phyloP scores from a whole-genome alignment of 2,113 vertebrate genomes.

The Hyperoodon ampullatus region DNA sequence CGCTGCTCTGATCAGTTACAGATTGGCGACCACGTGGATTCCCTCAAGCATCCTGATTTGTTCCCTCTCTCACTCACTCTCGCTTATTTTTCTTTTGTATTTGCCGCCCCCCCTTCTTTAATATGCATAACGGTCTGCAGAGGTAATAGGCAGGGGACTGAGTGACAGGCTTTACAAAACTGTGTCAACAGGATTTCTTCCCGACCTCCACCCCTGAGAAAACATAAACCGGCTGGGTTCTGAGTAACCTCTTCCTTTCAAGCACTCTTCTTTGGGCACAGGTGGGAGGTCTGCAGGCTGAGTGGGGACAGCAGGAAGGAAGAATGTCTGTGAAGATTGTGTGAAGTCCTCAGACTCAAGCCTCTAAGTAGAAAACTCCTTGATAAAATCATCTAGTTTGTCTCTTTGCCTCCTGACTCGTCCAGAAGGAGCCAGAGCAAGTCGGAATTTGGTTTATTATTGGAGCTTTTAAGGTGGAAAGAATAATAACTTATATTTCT shows the following conservation, averaged over 20 bases:
- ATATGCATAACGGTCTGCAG: conserved; percentile 77
- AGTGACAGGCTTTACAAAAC: conserved; percentile 71
- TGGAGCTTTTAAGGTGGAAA: conserved; percentile 32
- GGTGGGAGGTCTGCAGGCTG: conserved; percentile 54
- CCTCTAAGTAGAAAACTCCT: neutral
- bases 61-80: conserved; percentile 39
- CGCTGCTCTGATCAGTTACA: conserved; percentile 77
- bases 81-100: conserved; percentile 80
- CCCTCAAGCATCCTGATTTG: conserved; percentile 77
- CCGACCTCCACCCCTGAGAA: conserved; percentile 44
- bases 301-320: neutral
- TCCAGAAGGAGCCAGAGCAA: conserved; percentile 7
- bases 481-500: neutral
- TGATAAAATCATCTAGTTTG: neutral
- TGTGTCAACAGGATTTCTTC: conserved; percentile 67
- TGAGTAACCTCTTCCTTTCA: conserved; percentile 18
- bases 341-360: neutral
- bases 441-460: conserved; percentile 22
- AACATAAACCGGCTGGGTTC: conserved; percentile 1
- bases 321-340: neutral
- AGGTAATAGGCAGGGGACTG: conserved; percentile 59
- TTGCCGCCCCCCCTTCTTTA: conserved; percentile 66
- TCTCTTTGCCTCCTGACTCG: conserved; percentile 12
- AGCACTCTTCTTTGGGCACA: conserved; percentile 32
- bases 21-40: conserved; percentile 79